A percentile compares a stretch with the other conserved stretches of the same genome.
Evolutionary conservation across 2,797 vertebrate genomes (phyloP).

Genomic region (Melanotaenia boesemani): DNA sequence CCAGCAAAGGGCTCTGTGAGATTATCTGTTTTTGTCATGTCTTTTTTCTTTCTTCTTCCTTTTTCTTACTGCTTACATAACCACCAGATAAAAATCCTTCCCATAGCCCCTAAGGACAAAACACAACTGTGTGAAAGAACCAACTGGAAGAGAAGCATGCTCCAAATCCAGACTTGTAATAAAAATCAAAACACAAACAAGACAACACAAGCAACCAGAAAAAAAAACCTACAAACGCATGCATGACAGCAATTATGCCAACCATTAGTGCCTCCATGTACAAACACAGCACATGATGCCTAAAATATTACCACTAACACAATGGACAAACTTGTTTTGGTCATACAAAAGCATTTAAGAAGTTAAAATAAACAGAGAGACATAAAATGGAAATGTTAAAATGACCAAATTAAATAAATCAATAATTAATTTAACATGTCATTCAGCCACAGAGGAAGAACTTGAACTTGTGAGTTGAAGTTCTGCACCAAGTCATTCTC

Average conservation of each 20-base stretch:
- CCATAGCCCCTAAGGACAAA: slow-evolving; percentile 11
- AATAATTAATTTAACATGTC: background rate
- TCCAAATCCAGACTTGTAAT: slow-evolving; percentile 2
- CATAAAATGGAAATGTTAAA: background rate
- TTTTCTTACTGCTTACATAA: slow-evolving; percentile 20
- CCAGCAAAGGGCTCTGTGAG: slow-evolving; percentile 3
- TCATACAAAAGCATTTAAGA: background rate
- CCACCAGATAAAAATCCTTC: slow-evolving; percentile 9
- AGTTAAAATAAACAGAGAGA: background rate
- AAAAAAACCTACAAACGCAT: background rate
- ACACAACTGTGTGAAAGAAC: slow-evolving; percentile 15
- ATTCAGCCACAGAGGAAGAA: background rate
- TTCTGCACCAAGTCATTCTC: slow-evolving; percentile 1
- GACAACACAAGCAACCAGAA: background rate
- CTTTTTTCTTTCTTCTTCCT: background rate
- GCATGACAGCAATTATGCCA: background rate
- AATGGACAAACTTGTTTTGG: background rate
- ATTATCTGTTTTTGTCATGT: slow-evolving; percentile 6
- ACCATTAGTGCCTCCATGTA: background rate
- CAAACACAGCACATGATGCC: background rate
- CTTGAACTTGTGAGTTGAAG: background rate
- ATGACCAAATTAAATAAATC: background rate
- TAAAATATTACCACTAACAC: background rate
- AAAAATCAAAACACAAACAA: slow-evolving; percentile 3
- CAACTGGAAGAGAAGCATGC: slow-evolving; percentile 11